These are phyloP conservation scores for Cnemophilus loriae DNA, from an alignment of 2,113 vertebrate genomes.

Conservation along the genomic window DNA sequence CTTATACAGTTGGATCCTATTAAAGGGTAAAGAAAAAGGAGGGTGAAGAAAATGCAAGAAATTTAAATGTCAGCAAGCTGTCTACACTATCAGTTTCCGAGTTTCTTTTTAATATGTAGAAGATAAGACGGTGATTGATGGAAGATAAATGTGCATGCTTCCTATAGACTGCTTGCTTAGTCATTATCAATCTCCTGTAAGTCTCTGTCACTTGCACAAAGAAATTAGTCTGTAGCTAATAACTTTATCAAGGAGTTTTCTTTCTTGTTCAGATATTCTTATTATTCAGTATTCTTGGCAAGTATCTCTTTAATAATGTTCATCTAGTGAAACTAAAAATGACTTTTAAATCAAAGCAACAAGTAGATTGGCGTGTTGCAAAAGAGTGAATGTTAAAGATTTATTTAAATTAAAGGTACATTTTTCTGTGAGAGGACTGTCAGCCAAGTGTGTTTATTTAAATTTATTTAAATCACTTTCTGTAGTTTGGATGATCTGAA, in stretches of 20 bases:
- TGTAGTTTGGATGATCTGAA: neutral
- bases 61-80: neutral
- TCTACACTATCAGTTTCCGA: neutral
- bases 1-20: neutral
- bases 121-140: neutral
- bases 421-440: neutral
- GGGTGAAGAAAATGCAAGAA: neutral
- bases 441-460: neutral
- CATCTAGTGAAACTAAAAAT: neutral
- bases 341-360: neutral
- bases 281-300: neutral
- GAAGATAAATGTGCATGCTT: slow-evolving; percentile 13
- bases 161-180: neutral
- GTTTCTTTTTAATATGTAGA: neutral
- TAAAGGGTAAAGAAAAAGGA: neutral
- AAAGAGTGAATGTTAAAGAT: neutral
- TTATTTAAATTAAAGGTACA: neutral
- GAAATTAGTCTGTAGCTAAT: neutral
- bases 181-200: neutral
- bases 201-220: neutral
- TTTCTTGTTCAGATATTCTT: neutral
- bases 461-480: neutral
- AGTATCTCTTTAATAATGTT: neutral
- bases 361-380: neutral
- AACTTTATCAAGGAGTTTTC: neutral